Percentiles rank a stretch among this genome's conserved stretches.
These are phyloP conservation scores for Setophaga coronata DNA, from an alignment of 2,113 vertebrate genomes.

Conservation along the genomic window DNA sequence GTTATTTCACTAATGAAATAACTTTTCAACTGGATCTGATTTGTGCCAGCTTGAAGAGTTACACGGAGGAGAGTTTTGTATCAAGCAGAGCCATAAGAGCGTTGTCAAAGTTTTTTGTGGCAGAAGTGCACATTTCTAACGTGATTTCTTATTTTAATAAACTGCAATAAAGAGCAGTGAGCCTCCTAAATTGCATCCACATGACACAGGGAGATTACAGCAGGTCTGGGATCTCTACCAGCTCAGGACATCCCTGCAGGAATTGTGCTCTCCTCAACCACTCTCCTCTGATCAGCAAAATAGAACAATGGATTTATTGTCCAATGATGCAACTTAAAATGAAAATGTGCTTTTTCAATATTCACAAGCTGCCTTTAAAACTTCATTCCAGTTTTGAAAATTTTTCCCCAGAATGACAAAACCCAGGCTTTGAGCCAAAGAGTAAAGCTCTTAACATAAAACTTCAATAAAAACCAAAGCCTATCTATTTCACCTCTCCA, in stretches of 20 bases:
- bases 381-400: not conserved
- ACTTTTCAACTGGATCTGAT: not conserved
- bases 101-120: not conserved
- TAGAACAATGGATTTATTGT: not conserved
- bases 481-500: conserved; percentile 1
- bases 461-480: conserved; percentile 30
- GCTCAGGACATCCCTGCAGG: not conserved
- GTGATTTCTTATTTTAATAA: not conserved
- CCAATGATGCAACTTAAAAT: not conserved
- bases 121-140: not conserved
- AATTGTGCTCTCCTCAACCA: not conserved
- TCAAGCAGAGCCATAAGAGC: not conserved
- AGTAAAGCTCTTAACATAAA: conserved; percentile 6
- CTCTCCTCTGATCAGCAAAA: not conserved
- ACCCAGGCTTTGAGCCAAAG: not conserved
- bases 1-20: not conserved
- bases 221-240: not conserved
- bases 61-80: not conserved
- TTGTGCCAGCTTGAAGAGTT: not conserved
- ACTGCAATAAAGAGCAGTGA: not conserved
- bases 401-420: not conserved
- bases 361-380: not conserved
- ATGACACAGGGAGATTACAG: not conserved
- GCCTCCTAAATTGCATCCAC: not conserved
- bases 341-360: not conserved